Base-by-base conservation (phyloP, 2,888 invertebrate species). In the Dermolepida albohirtum region DNA sequence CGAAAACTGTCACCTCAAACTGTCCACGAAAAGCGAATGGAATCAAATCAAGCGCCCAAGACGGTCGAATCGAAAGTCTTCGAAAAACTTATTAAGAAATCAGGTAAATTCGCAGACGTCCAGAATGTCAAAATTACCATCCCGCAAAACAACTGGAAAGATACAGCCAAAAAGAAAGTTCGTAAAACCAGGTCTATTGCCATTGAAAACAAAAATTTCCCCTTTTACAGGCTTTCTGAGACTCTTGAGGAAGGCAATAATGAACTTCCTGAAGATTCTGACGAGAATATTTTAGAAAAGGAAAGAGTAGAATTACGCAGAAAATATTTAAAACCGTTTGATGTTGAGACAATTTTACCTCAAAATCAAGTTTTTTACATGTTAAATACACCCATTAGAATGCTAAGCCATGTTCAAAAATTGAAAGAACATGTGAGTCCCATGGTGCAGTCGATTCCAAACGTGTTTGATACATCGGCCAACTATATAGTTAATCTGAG, bases 401-500 rank as follows among this genome's bases (percentile, higher is more conserved):
- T 81, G 50, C 57, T 81, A 11, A 75, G 75, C 50, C 76, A 80
- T 47, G 75, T 82, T 16, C 75, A 79, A 44, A 74, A 76, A 39
- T 51, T 81, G 5, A 74, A 74, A 27, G 73, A 78, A 43, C 77
- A 80, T 16, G 70, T 78, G 0, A 71, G 71, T 16, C 82, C 82
- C 8, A 75, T 82, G 5, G 72, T 82, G 12, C 74, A 74, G 11
- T 74, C 78, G 10, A 71, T 82, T 6, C 82, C 83, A 0, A 76
- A 76, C 66, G 74, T 81, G 41, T 69, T 82, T 1, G 68, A 73
- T 1, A 77, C 74, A 1, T 80, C 82, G 0, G 78, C 77, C 41
- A 76, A 72, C 29, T 82, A 80, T 57, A 74, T 82, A 40, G 71
- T 71, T 40, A 75, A 81, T 64, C 79, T 82, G 62, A 77, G 80